phyloP scores from a whole-genome alignment of 2,888 invertebrate species.

The Mythimna albipuncta region DNA sequence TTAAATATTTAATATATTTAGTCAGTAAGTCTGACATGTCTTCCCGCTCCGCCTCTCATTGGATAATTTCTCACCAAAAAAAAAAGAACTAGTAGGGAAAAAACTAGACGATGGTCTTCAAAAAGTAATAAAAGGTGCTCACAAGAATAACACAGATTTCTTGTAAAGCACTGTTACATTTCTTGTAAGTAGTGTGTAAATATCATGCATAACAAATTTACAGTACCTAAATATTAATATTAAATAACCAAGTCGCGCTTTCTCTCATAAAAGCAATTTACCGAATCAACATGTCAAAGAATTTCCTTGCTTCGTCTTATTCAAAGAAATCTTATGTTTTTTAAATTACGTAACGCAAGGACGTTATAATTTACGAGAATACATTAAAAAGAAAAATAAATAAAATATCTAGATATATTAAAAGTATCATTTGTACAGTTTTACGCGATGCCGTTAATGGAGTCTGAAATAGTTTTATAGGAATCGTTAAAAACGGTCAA shows the following conservation, averaged over 20 bases:
- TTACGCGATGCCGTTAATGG: constrained; percentile 67
- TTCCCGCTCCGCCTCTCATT: no score
- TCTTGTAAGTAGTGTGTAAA: constrained; percentile 8
- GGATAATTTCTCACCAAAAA: no score
- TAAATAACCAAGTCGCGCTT: constrained; percentile 2
- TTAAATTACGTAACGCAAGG: constrained; percentile 44
- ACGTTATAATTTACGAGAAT: constrained; percentile 61
- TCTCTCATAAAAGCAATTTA: constrained; percentile 44
- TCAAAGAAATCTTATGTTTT: constrained; percentile 51
- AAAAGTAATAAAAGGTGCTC: background rate
- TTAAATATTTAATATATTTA: no score
- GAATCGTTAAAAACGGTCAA: constrained; percentile 65
- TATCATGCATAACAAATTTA: constrained; percentile 33
- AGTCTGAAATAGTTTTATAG: constrained; percentile 80
- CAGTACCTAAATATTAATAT: constrained; percentile 38
- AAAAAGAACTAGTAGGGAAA: no score
- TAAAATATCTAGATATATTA: constrained; percentile 42
- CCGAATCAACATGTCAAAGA: constrained; percentile 53
- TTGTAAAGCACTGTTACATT: background rate
- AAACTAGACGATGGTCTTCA: no score
- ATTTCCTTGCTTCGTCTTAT: constrained; percentile 31
- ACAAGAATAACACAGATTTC: background rate
- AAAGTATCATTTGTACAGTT: constrained; percentile 52
- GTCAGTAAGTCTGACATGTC: no score
- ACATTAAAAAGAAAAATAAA: constrained; percentile 52